Base-by-base conservation (phyloP, 2,888 invertebrate species). In the Leptinotarsa rubiginosa region DNA sequence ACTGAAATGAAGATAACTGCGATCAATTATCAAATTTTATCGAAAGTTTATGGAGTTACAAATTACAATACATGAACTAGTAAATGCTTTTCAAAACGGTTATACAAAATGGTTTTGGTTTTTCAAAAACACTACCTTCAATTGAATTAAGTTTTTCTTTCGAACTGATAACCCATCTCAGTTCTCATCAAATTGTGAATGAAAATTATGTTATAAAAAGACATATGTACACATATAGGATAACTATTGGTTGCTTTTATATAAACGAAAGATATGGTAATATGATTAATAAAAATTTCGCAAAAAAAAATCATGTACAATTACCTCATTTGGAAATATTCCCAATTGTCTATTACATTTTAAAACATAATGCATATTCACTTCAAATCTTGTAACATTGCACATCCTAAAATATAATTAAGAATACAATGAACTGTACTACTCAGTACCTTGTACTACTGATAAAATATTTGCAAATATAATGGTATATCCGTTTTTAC, bases 1-100 rank as follows among this genome's bases (percentile, higher is more conserved):
- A 93, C 93, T 93, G 89, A 75, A 88, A 88, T 69, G 71, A 76
- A 75, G 75, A 80, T 13, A 74, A 70, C 77, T 79, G 64, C 47
- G 67, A 77, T 79, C 77, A 79, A 70, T 77, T 77, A 79, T 71
- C 72, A 77, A 69, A 77, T 70, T 73, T 77, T 73, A 69, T 69
- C 69, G 18, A 47, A 3, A 69, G 31, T 20, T 4, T n/a, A 41
- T 25, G 12, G 41, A 65, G 15, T 41, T 7, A 12, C 25, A 65
- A 15, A 56, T 59, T 18, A 54, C n/a, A 3, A 69, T 16, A 69
- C 22, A 67, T 10, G 7, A 18, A 41, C 10, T 41, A 10, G 10
- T 50, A 18, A 69, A 69, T 41, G 41, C 41, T 41, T 41, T 41
- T 41, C 41, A 41, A 41, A 41, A 41, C 2, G 0, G 41, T 41